Percentiles rank a stretch among this genome's conserved stretches.
These are phyloP conservation scores for Haliclona indistincta DNA, from an alignment of 37 sponge, comb jelly and placozoan species.

Conservation along the genomic window DNA sequence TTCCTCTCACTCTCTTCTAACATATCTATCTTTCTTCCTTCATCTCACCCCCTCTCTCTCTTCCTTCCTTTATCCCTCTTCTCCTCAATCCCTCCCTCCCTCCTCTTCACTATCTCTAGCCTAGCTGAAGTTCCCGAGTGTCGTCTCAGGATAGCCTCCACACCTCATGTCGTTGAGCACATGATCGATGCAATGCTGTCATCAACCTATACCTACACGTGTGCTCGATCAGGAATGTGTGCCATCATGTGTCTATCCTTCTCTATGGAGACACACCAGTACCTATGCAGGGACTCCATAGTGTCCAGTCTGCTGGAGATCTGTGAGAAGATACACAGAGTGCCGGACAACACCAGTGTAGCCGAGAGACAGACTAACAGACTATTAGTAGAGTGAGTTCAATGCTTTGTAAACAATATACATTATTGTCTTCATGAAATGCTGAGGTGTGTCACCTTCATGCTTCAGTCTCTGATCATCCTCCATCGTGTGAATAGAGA, in stretches of 20 bases:
- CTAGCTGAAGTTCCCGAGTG: slow-evolving; percentile 49
- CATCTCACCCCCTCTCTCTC: too few relatives aligned
- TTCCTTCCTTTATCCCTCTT: too few relatives aligned
- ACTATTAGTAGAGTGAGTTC: background rate
- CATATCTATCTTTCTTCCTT: too few relatives aligned
- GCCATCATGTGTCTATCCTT: slow-evolving; percentile 12
- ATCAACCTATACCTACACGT: slow-evolving; percentile 32
- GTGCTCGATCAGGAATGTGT: slow-evolving; percentile 13
- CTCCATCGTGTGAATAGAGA: too few relatives aligned
- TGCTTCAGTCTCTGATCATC: too few relatives aligned
- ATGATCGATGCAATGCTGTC: slow-evolving; percentile 23
- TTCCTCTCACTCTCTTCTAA: too few relatives aligned
- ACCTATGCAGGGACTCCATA: background rate
- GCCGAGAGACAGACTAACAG: background rate
- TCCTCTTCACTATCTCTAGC: background rate
- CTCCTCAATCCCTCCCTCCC: too few relatives aligned
- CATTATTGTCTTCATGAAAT: background rate
- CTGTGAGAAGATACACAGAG: background rate
- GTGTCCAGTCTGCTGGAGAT: background rate
- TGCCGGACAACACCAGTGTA: background rate
- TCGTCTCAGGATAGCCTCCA: slow-evolving; percentile 38
- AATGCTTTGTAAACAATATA: background rate
- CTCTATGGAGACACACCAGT: slow-evolving; percentile 38
- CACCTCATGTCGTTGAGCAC: slow-evolving; percentile 14
- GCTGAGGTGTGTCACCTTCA: too few relatives aligned